Percentiles rank a stretch among this genome's conserved stretches.
These are phyloP conservation scores for Caenorhabditis japonica DNA, from an alignment of 2,888 invertebrate species.

Conservation along the genomic window DNA sequence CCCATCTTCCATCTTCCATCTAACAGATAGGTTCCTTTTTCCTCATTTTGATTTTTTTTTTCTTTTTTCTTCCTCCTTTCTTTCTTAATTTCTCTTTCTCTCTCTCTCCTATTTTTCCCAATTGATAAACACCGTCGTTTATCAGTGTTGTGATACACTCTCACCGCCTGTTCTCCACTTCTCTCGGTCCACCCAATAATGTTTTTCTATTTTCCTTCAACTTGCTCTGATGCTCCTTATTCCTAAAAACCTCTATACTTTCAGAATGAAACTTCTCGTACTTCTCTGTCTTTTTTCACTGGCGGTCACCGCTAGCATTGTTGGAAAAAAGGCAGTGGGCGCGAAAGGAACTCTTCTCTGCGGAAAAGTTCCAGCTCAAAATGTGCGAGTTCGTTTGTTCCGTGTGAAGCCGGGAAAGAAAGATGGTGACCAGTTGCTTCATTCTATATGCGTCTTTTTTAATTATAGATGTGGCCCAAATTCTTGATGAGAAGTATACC, in stretches of 20 bases:
- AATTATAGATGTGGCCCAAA: constrained; percentile 56
- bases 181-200: neutral
- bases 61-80: no score
- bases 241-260: neutral
- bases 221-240: constrained; percentile 6
- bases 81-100: constrained; percentile 8
- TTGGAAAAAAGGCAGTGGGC: constrained; percentile 53
- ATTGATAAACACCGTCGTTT: constrained; percentile 48
- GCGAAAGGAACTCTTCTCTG: constrained; percentile 62
- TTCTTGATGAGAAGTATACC: constrained; percentile 58
- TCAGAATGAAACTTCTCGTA: constrained; percentile 37
- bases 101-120: constrained; percentile 8
- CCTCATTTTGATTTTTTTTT: no score
- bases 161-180: constrained; percentile 8
- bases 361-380: constrained; percentile 60
- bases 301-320: constrained; percentile 19
- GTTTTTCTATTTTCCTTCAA: constrained; percentile 10
- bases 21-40: no score
- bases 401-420: constrained; percentile 61
- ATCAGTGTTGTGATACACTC: constrained; percentile 45
- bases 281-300: constrained; percentile 25
- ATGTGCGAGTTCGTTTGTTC: constrained; percentile 61
- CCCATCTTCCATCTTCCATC: no score
- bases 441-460: neutral
- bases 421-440: constrained; percentile 33